phyloP scores from a whole-genome alignment of 2,113 vertebrate species.

The Theropithecus gelada region DNA sequence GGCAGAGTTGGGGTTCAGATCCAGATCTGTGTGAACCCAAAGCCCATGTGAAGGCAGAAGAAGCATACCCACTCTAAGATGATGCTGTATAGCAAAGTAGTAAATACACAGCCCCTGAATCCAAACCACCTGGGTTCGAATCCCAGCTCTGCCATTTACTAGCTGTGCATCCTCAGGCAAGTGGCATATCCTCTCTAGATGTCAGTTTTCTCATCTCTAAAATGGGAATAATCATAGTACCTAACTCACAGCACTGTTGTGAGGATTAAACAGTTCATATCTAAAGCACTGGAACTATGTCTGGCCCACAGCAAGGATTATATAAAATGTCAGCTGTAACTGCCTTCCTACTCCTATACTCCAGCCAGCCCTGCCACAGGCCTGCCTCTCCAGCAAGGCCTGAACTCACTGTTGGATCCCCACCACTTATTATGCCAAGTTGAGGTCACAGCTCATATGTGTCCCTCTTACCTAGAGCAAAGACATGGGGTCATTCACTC shows the following conservation, averaged over 20 bases:
- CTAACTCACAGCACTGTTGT: neutral
- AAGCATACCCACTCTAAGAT: neutral
- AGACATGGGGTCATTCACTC: constrained; percentile 58
- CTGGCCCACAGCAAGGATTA: neutral
- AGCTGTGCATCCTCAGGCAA: neutral
- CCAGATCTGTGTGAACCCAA: neutral
- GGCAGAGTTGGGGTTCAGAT: neutral
- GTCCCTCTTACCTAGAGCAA: constrained; percentile 12
- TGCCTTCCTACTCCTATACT: neutral
- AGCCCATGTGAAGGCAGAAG: neutral
- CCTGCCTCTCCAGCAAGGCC: neutral
- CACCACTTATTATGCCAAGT: neutral
- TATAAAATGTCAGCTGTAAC: no score
- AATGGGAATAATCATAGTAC: neutral
- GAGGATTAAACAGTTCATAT: neutral
- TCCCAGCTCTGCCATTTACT: neutral
- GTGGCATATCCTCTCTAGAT: neutral
- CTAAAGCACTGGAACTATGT: neutral
- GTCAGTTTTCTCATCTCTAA: neutral
- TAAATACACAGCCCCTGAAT: neutral
- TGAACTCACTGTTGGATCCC: neutral
- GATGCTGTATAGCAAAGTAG: neutral
- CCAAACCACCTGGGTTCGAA: neutral
- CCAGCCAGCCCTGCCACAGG: neutral
- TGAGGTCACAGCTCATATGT: neutral